These are phyloP conservation scores for Coregonus suidteri DNA, from an alignment of 2,797 vertebrate species.

Conservation along the genomic window DNA sequence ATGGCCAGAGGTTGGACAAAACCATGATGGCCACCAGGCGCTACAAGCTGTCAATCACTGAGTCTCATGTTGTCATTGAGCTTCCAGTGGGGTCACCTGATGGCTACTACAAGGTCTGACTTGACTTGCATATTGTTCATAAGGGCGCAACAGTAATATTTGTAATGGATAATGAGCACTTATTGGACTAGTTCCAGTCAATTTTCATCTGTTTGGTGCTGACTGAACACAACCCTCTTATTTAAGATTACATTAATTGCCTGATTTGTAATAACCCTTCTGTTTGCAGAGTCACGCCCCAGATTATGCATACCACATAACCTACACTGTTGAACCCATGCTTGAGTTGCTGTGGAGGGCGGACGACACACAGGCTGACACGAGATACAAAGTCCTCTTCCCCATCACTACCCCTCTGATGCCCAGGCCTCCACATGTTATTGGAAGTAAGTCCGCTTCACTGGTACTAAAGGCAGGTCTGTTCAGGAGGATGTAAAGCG, in stretches of 20 bases:
- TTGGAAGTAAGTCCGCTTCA: slow-evolving; percentile 55
- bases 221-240: too few relatives aligned
- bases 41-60: slow-evolving; percentile 65
- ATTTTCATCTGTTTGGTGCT: too few relatives aligned
- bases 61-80: slow-evolving; percentile 66
- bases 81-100: slow-evolving; percentile 82
- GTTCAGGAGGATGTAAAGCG: too few relatives aligned
- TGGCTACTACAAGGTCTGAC: slow-evolving; percentile 83
- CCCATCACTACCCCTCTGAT: slow-evolving; percentile 75
- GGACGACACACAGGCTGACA: slow-evolving; percentile 53
- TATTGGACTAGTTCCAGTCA: neutral
- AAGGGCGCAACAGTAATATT: too few relatives aligned
- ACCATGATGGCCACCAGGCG: slow-evolving; percentile 70
- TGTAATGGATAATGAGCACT: too few relatives aligned
- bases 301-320: slow-evolving; percentile 72
- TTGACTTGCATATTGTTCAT: neutral
- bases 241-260: too few relatives aligned
- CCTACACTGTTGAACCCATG: slow-evolving; percentile 75
- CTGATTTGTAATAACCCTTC: too few relatives aligned
- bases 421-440: slow-evolving; percentile 38
- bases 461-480: neutral
- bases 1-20: slow-evolving; percentile 71
- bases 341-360: slow-evolving; percentile 74
- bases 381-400: slow-evolving; percentile 75
- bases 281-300: slow-evolving; percentile 73